Percentiles rank a stretch among this genome's conserved stretches.
Conservation (phyloP, 1,140 invertebrate species). For the Pollicipes pollicipes region DNA sequence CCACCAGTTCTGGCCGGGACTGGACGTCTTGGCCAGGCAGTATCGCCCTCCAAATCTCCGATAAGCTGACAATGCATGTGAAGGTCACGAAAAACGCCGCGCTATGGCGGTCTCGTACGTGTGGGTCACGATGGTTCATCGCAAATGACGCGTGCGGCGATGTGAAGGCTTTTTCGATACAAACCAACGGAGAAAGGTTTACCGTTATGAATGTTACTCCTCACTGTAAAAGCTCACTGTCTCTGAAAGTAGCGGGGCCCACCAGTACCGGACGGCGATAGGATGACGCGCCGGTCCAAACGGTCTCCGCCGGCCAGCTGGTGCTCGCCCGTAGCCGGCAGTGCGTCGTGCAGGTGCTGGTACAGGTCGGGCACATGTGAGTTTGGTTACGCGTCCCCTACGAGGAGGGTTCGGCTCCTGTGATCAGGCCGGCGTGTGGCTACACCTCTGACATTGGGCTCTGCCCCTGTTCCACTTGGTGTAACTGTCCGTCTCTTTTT, state of each 20-base stretch:
- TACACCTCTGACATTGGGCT: too few relatives aligned
- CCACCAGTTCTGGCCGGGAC: slow-evolving; percentile 19
- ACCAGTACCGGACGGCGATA: background rate
- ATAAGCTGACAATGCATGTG: slow-evolving; percentile 22
- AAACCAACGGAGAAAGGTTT: too few relatives aligned
- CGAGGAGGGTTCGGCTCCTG: too few relatives aligned
- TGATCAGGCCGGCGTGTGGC: too few relatives aligned
- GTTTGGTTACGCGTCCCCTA: too few relatives aligned
- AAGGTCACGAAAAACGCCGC: slow-evolving; percentile 18
- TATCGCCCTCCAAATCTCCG: slow-evolving; percentile 20
- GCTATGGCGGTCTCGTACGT: slow-evolving; percentile 16
- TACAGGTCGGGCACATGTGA: background rate
- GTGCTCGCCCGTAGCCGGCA: background rate
- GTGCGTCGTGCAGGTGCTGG: background rate
- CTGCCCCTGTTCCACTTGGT: too few relatives aligned
- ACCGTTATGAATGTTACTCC: too few relatives aligned
- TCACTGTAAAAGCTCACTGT: background rate
- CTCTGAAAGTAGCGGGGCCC: background rate
- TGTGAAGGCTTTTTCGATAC: background rate
- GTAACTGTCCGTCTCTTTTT: too few relatives aligned
- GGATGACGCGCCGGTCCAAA: background rate
- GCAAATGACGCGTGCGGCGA: background rate
- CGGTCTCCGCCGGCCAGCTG: background rate
- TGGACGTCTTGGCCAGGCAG: slow-evolving; percentile 10
- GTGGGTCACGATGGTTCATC: background rate